These are phyloP conservation scores for Phyllotreta cruciferae DNA, from an alignment of 2,888 invertebrate genomes.

Conservation along the genomic window DNA sequence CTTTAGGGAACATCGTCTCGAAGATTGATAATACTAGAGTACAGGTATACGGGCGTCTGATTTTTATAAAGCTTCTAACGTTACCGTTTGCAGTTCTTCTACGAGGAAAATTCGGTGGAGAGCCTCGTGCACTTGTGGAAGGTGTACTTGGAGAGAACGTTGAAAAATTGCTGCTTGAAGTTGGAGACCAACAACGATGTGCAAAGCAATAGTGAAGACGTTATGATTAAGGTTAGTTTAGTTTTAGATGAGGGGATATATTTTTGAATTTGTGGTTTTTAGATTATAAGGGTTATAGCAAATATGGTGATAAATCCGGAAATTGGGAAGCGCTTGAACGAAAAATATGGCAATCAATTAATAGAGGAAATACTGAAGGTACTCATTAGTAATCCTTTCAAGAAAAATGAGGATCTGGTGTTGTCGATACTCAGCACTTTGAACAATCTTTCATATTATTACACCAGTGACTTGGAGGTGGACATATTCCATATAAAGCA, in stretches of 20 bases:
- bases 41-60: conserved; percentile 58
- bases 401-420: conserved; percentile 74
- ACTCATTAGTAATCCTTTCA: conserved; percentile 61
- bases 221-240: conserved; percentile 70
- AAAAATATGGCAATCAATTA: conserved; percentile 55
- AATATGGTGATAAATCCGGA: conserved; percentile 82
- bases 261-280: conserved; percentile 39
- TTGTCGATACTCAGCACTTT: conserved; percentile 81
- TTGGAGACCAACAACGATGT: conserved; percentile 56
- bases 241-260: neutral
- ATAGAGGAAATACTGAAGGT: conserved; percentile 60
- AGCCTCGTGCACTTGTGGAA: conserved; percentile 63
- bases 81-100: conserved; percentile 61
- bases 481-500: conserved; percentile 62
- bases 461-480: conserved; percentile 60
- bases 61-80: conserved; percentile 23
- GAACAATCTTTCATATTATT: conserved; percentile 85
- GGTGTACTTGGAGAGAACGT: conserved; percentile 62
- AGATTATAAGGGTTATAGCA: conserved; percentile 83
- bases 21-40: conserved; percentile 74
- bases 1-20: conserved; percentile 85
- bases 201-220: conserved; percentile 67
- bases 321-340: conserved; percentile 73
- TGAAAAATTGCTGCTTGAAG: conserved; percentile 57
- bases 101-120: conserved; percentile 65